Evolutionary conservation across 1,140 invertebrate genomes (phyloP), one percentile per base, ranked within the genome.

Genomic region (Vanessa tameamea): DNA sequence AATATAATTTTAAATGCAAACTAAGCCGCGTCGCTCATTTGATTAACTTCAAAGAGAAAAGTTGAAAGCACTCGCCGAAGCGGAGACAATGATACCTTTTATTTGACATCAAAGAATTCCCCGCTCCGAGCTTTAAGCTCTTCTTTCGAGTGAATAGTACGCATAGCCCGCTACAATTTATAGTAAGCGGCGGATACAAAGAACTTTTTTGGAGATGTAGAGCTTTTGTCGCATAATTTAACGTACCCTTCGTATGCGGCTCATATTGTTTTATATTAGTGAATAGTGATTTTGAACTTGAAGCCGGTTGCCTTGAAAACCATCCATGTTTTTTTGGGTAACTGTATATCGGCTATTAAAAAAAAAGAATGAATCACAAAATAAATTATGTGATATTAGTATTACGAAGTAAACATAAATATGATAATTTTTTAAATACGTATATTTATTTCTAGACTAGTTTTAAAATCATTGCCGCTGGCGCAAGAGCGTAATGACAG

Each of bases 21-120:
- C 82, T 74, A 81, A 86, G 82, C 55, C 82, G 82, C 75, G 76
- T 69, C 82, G 86, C 82, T 89, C 87, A 91, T 91, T 91, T 89
- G 86, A 89, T 89, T 88, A 86, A 89, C 89, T 88, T 91, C 89
- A 91, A 91, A 91, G 87, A 78, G 86, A 85, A 87, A 86, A 87
- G 83, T 86, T 89, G 82, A 91, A 89, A 91, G 87, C 87, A 81
- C 83, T 89, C 85, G 83, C 77, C 86, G 83, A 85, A 86, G 84
- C 87, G 86, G 85, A 88, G 89, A 91, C 89, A 89, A 91, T 90
- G 85, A 91, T 91, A 89, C 87, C 87, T 91, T 91, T 89, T 91
- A 90, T 90, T 87, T 83, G 81, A 89, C 84, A 87, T 91, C 87
- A 88, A 91, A 91, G 87, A 87, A 83, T 77, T 80, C 82, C 48